Evolutionary conservation across 2,797 vertebrate genomes (phyloP).

Genomic region (Amblyopsis hoosieri): DNA sequence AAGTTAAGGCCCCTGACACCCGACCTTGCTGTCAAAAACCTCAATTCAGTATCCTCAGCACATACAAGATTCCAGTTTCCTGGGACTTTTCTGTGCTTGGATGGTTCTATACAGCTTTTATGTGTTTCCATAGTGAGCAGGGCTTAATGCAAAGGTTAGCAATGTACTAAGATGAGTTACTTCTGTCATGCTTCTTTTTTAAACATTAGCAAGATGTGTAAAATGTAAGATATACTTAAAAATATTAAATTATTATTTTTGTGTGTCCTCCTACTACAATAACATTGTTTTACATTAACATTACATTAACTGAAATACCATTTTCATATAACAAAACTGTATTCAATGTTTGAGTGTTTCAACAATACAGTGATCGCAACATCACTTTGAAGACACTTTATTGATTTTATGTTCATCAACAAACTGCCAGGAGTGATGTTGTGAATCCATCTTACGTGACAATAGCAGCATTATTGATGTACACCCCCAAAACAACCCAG

Average conservation of each 20-base stretch:
- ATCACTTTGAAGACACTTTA: constrained; percentile 14
- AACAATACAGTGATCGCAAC: constrained; percentile 1
- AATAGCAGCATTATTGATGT: constrained; percentile 42
- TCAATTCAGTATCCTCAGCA: constrained; percentile 10
- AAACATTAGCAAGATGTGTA: constrained; percentile 11
- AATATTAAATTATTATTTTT: too few relatives aligned
- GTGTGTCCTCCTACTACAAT: too few relatives aligned
- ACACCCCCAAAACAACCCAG: constrained; percentile 17
- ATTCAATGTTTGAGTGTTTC: too few relatives aligned
- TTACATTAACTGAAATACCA: too few relatives aligned
- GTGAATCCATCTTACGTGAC: constrained; percentile 43
- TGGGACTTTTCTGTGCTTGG: constrained; percentile 12
- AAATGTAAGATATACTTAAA: too few relatives aligned
- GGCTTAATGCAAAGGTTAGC: constrained; percentile 44
- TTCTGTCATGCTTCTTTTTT: constrained; percentile 19
- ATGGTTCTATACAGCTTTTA: constrained; percentile 29
- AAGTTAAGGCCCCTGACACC: constrained; percentile 37
- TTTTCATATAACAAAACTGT: too few relatives aligned
- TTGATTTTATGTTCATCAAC: constrained; percentile 48
- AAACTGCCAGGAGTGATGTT: constrained; percentile 23
- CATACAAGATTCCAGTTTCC: constrained; percentile 21
- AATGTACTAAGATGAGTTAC: constrained; percentile 42
- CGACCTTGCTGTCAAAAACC: constrained; percentile 37
- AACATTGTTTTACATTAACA: too few relatives aligned
- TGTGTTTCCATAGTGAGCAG: constrained; percentile 26